phyloP scores from a whole-genome alignment of 2,888 invertebrate genomes.

The Nipponacmea schrenckii region DNA sequence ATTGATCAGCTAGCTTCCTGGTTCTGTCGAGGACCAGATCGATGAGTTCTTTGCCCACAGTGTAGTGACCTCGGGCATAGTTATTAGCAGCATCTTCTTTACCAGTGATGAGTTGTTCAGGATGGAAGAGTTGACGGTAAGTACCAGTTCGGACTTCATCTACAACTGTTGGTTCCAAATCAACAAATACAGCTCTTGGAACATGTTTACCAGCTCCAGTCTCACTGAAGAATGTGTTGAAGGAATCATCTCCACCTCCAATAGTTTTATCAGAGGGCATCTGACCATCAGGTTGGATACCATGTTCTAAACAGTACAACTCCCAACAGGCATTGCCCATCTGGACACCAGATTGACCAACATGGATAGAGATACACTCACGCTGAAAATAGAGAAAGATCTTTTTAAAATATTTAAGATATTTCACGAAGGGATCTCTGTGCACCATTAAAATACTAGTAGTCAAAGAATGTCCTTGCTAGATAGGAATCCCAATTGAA shows the following conservation, averaged over 20 bases:
- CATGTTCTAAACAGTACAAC: too few relatives aligned
- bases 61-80: constrained; percentile 97
- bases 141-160: constrained; percentile 69
- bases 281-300: too few relatives aligned
- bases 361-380: too few relatives aligned
- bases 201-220: background rate
- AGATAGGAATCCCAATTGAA: too few relatives aligned
- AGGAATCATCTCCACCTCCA: background rate
- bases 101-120: constrained; percentile 94
- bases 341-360: too few relatives aligned
- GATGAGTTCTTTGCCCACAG: constrained; percentile 86
- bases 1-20: constrained; percentile 68
- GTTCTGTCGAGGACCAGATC: constrained; percentile 71
- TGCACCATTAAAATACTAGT: too few relatives aligned
- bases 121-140: constrained; percentile 95
- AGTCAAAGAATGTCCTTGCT: too few relatives aligned
- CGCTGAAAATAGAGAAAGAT: too few relatives aligned
- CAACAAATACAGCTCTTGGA: background rate
- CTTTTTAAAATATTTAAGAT: too few relatives aligned
- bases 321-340: too few relatives aligned
- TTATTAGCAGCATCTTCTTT: constrained; percentile 98
- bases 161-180: constrained; percentile 34
- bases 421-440: too few relatives aligned
- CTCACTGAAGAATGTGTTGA: background rate
- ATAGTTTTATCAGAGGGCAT: too few relatives aligned